These are phyloP conservation scores for Ptyas mucosa DNA, from an alignment of 2,113 vertebrate species.

Conservation along the genomic window DNA sequence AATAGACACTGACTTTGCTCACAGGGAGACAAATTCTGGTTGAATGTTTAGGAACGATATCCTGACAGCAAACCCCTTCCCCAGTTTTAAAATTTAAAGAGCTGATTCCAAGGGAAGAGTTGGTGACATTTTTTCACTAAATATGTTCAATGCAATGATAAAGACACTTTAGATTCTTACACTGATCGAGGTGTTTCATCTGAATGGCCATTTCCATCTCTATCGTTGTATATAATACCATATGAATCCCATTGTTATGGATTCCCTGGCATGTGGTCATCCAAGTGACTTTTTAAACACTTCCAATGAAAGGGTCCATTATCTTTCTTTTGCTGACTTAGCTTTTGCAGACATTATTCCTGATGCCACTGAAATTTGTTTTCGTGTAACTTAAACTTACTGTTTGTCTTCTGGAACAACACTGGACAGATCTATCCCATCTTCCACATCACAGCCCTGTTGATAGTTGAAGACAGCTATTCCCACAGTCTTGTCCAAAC, in stretches of 20 bases:
- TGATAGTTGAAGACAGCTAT: background rate
- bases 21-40: background rate
- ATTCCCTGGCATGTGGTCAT: background rate
- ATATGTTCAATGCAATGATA: background rate
- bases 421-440: background rate
- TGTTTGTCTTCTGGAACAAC: background rate
- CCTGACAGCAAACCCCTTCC: background rate
- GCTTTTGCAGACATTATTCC: background rate
- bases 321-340: background rate
- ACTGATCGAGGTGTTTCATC: background rate
- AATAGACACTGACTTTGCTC: background rate
- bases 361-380: background rate
- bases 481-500: background rate
- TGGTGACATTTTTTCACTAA: background rate
- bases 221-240: background rate
- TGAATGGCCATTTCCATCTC: background rate
- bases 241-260: background rate
- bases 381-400: background rate
- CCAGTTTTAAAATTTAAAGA: background rate
- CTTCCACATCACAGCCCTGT: background rate
- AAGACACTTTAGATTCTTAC: background rate
- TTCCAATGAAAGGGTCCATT: background rate
- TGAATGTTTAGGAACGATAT: background rate
- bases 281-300: background rate
- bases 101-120: background rate